These are phyloP conservation scores for Adelognathus sp. DNA, from an alignment of 2,888 invertebrate genomes.

Conservation along the genomic window DNA sequence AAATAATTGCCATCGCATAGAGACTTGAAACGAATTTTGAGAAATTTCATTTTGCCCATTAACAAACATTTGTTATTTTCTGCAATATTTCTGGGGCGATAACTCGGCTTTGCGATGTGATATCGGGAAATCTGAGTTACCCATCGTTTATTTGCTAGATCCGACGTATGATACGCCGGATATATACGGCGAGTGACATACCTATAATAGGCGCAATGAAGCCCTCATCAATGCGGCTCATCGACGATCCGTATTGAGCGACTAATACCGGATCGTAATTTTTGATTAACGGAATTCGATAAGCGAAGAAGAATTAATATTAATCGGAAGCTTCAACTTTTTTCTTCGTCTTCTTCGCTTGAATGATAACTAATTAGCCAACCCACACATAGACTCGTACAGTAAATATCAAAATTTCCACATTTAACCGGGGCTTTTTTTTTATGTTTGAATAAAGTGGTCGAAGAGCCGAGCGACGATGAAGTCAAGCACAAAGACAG, in stretches of 20 bases:
- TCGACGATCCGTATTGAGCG: background rate
- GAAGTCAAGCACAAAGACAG: slow-evolving; percentile 72
- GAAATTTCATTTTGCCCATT: too few species aligned
- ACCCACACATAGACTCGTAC: background rate
- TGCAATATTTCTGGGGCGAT: too few species aligned
- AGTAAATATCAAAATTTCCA: background rate
- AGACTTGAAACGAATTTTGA: background rate
- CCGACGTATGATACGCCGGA: too few species aligned
- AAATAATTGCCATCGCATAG: background rate
- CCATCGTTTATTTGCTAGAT: too few species aligned
- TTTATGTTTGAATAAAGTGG: slow-evolving; percentile 67
- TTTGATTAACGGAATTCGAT: background rate
- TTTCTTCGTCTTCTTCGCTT: background rate
- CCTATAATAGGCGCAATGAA: background rate
- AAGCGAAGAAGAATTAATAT: background rate
- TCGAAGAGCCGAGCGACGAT: slow-evolving; percentile 76
- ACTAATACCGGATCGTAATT: background rate
- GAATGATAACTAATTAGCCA: background rate
- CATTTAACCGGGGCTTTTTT: slow-evolving; percentile 1
- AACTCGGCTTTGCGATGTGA: too few species aligned
- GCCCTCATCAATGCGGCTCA: background rate
- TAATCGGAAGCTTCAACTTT: background rate
- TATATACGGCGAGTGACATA: too few species aligned
- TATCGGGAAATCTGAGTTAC: too few species aligned
- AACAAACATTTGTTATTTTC: too few species aligned